A percentile compares a stretch with the other conserved stretches of the same genome.
phyloP scores from a whole-genome alignment of 2,888 invertebrate genomes.

The Stenoptilia bipunctidactyla region DNA sequence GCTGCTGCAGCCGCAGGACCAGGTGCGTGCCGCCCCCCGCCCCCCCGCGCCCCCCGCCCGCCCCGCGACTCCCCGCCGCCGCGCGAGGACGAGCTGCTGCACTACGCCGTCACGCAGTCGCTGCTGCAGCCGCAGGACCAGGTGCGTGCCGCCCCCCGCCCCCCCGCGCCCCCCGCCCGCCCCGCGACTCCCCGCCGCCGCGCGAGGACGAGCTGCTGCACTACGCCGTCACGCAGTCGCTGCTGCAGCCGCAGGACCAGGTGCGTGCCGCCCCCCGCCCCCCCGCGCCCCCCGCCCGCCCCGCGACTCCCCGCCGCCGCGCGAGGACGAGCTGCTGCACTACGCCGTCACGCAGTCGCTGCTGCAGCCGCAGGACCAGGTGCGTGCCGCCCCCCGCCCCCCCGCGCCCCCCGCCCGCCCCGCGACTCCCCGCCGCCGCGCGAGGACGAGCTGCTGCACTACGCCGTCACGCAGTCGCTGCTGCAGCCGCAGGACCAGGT shows the following conservation, averaged over 20 bases:
- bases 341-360: conserved; percentile 96
- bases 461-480: conserved; percentile 94
- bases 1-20: conserved; percentile 85
- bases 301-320: too few relatives aligned
- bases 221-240: conserved; percentile 94
- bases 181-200: too few relatives aligned
- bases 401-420: too few relatives aligned
- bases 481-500: conserved; percentile 80
- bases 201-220: conserved; percentile 85
- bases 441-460: conserved; percentile 86
- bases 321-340: conserved; percentile 91
- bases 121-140: conserved; percentile 82
- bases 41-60: conserved; percentile 76
- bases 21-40: conserved; percentile 73
- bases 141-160: too few relatives aligned
- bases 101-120: conserved; percentile 96
- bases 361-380: conserved; percentile 79
- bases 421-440: too few relatives aligned
- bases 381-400: too few relatives aligned
- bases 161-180: too few relatives aligned
- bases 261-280: too few relatives aligned
- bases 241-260: conserved; percentile 84
- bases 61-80: too few relatives aligned
- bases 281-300: conserved; percentile 77
- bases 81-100: conserved; percentile 89